Percentiles rank a stretch among this genome's conserved stretches.
Conservation (phyloP, 2,113 vertebrate species). For the Coptodon bakossiorum region DNA sequence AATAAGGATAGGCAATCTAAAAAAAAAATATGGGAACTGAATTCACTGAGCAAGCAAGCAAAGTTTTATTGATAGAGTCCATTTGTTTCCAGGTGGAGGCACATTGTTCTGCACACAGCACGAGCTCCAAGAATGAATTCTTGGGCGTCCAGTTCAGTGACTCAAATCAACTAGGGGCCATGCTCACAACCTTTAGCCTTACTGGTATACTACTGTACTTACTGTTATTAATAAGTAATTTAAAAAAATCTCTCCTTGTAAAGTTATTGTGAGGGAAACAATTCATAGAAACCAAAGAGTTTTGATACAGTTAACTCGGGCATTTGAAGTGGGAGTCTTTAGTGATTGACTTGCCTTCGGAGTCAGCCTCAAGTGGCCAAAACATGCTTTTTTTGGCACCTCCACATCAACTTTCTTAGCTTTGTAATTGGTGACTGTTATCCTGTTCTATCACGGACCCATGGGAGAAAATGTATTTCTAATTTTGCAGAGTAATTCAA, state of each 20-base stretch:
- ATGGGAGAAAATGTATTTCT: neutral
- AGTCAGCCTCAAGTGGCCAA: neutral
- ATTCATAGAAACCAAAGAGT: neutral
- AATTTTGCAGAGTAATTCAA: neutral
- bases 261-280: neutral
- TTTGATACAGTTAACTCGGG: neutral
- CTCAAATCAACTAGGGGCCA: neutral
- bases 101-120: neutral
- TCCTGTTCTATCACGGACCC: neutral
- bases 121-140: neutral
- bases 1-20: neutral
- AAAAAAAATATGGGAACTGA: neutral
- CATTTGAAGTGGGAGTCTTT: neutral
- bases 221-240: neutral
- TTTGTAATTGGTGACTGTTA: neutral
- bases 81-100: neutral
- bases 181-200: neutral
- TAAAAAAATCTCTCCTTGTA: neutral
- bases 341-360: rapidly evolving
- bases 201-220: neutral
- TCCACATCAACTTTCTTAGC: neutral
- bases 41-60: neutral
- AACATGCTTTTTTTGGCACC: neutral
- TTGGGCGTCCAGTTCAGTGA: neutral
- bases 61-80: neutral